Conservation (phyloP, 1,140 invertebrate genomes). For the Leptonema lineaticorne region DNA sequence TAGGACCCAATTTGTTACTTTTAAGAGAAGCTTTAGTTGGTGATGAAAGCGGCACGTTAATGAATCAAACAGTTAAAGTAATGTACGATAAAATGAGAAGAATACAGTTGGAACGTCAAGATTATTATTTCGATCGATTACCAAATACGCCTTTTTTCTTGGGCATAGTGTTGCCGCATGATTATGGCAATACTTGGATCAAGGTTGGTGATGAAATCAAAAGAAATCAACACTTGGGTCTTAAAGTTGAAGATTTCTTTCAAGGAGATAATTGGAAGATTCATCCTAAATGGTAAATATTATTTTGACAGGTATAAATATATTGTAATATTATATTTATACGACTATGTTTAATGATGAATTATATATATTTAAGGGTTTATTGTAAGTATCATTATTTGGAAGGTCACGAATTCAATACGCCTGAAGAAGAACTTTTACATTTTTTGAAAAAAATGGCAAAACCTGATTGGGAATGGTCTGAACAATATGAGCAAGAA, state of each 20-base stretch:
- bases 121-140: slow-evolving; percentile 82
- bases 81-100: slow-evolving; percentile 82
- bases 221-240: slow-evolving; percentile 63
- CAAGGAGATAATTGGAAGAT: slow-evolving; percentile 75
- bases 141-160: slow-evolving; percentile 84
- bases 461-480: slow-evolving; percentile 59
- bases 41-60: slow-evolving; percentile 64
- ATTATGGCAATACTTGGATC: slow-evolving; percentile 75
- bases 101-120: slow-evolving; percentile 74
- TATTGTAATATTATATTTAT: not conserved
- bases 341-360: not conserved
- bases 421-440: slow-evolving; percentile 70
- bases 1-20: not conserved
- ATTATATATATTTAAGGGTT: slow-evolving; percentile 57
- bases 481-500: slow-evolving; percentile 56
- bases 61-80: slow-evolving; percentile 70
- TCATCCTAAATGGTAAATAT: slow-evolving; percentile 79
- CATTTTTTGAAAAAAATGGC: slow-evolving; percentile 72
- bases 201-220: slow-evolving; percentile 70
- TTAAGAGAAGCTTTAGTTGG: slow-evolving; percentile 75
- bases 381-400: slow-evolving; percentile 87
- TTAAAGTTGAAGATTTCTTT: slow-evolving; percentile 70
- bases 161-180: slow-evolving; percentile 74
- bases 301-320: not conserved
- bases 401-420: slow-evolving; percentile 69